phyloP scores from a whole-genome alignment of 2,113 vertebrate species.

The Megalops atlanticus region DNA sequence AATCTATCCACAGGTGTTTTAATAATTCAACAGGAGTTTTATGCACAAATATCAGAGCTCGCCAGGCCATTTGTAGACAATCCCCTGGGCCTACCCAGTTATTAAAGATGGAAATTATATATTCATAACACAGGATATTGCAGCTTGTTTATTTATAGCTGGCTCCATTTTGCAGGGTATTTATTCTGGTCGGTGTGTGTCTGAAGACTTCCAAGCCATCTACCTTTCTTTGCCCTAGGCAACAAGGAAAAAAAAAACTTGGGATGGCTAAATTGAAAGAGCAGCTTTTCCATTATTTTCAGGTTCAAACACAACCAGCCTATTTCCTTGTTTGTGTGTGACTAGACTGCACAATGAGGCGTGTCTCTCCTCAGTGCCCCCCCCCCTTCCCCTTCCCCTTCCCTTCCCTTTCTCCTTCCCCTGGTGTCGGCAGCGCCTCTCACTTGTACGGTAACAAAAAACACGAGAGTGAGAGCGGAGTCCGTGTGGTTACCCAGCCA shows the following conservation, averaged over 20 bases:
- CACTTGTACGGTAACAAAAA: slow-evolving; percentile 50
- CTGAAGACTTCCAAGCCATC: slow-evolving; percentile 83
- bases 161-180: slow-evolving; percentile 81
- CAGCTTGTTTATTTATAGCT: slow-evolving; percentile 94
- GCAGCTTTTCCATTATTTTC: slow-evolving; percentile 74
- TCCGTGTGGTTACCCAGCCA: slow-evolving; percentile 40
- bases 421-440: slow-evolving; percentile 20
- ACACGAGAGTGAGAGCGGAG: slow-evolving; percentile 34
- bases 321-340: slow-evolving; percentile 67
- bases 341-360: slow-evolving; percentile 56
- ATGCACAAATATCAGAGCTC: slow-evolving; percentile 77
- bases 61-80: slow-evolving; percentile 77
- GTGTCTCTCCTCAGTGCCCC: slow-evolving; percentile 37
- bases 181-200: slow-evolving; percentile 79
- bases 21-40: slow-evolving; percentile 75
- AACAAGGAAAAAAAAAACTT: slow-evolving; percentile 47
- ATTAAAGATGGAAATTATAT: slow-evolving; percentile 93
- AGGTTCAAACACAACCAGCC: slow-evolving; percentile 68
- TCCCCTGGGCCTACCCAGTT: slow-evolving; percentile 82
- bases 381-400: slow-evolving; percentile 39
- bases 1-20: slow-evolving; percentile 55
- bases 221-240: slow-evolving; percentile 75
- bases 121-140: slow-evolving; percentile 94
- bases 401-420: slow-evolving; percentile 40
- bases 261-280: slow-evolving; percentile 80